Percentiles rank a stretch among this genome's conserved stretches.
phyloP scores from a whole-genome alignment of 2,797 vertebrate genomes.

The Poecilia wingei region DNA sequence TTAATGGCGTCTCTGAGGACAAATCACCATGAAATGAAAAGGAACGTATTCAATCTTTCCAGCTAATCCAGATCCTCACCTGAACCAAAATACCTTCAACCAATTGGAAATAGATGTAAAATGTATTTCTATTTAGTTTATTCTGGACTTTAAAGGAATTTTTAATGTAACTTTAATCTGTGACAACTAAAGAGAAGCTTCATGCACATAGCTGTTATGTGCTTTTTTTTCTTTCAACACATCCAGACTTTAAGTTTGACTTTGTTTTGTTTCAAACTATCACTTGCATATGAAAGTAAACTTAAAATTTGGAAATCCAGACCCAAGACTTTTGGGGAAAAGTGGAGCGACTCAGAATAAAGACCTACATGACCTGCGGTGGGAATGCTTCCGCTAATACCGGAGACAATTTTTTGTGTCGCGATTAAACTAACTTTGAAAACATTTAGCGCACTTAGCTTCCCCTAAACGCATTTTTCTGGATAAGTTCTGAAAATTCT shows the following conservation, averaged over 20 bases:
- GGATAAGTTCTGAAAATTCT: too few relatives aligned
- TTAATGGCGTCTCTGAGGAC: slow-evolving; percentile 15
- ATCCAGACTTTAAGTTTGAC: not conserved
- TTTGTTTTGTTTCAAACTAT: not conserved
- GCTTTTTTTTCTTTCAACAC: not conserved
- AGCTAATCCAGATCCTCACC: slow-evolving; percentile 3
- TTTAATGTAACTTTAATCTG: not conserved
- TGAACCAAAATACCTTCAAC: not conserved
- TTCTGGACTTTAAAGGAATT: not conserved
- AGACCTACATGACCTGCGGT: not conserved
- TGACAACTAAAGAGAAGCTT: not conserved
- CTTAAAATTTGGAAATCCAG: not conserved
- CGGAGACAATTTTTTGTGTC: too few relatives aligned
- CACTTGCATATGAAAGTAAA: not conserved
- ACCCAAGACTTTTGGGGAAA: not conserved
- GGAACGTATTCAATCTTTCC: not conserved
- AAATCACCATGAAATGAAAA: slow-evolving; percentile 33
- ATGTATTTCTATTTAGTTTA: not conserved
- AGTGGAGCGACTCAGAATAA: not conserved
- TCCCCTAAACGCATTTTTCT: too few relatives aligned
- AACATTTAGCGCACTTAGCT: too few relatives aligned
- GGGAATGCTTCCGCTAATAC: too few relatives aligned
- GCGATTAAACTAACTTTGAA: too few relatives aligned
- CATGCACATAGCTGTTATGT: not conserved
- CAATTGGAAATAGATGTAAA: not conserved